Conservation (phyloP, 2,888 invertebrate species). For the Agrochola circellaris region DNA sequence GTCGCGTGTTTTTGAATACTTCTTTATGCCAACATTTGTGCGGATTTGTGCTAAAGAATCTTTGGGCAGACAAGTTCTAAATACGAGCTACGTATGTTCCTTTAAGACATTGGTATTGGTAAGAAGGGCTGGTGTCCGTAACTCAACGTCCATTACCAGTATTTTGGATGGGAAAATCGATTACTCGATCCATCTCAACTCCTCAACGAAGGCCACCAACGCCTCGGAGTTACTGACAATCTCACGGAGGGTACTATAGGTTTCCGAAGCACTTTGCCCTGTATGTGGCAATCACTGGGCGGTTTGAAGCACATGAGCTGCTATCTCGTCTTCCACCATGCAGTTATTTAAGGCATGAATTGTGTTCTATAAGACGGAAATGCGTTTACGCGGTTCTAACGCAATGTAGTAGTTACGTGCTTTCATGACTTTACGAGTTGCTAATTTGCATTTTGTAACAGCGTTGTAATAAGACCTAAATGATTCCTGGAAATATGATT, state of each 20-base stretch:
- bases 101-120: no score
- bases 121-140: not conserved
- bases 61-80: no score
- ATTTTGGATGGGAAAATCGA: not conserved
- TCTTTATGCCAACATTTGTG: not conserved
- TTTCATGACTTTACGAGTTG: not conserved
- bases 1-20: not conserved
- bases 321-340: no score
- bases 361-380: not conserved
- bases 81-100: no score
- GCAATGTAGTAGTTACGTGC: not conserved
- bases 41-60: not conserved
- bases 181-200: no score
- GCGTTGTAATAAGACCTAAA: not conserved
- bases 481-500: not conserved
- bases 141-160: not conserved
- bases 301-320: not conserved
- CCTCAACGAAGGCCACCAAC: no score
- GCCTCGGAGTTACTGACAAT: not conserved
- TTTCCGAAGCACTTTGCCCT: not conserved
- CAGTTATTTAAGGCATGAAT: no score
- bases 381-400: not conserved
- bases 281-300: not conserved
- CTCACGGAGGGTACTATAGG: not conserved
- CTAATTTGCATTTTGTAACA: not conserved